These are phyloP conservation scores for Tychaedon coryphoeus DNA, from an alignment of 2,113 vertebrate species.

Conservation along the genomic window DNA sequence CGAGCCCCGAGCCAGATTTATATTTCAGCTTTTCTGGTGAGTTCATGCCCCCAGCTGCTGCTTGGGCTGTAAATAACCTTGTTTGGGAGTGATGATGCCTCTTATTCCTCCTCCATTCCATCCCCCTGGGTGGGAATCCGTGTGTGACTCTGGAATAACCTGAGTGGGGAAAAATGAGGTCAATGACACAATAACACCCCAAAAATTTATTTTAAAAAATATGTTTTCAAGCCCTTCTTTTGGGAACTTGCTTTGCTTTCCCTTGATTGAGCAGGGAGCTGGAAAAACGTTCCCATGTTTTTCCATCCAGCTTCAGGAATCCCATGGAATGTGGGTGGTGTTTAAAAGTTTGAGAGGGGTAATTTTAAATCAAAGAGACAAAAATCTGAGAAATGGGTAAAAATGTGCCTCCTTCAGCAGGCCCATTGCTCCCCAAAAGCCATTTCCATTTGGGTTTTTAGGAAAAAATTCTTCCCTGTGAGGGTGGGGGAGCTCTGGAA, in stretches of 20 bases:
- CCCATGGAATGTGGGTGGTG: background rate
- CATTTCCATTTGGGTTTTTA: background rate
- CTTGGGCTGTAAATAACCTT: background rate
- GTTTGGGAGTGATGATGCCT: background rate
- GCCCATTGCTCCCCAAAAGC: background rate
- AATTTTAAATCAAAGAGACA: background rate
- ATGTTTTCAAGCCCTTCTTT: background rate
- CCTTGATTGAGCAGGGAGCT: background rate
- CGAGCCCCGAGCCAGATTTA: background rate
- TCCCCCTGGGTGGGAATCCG: background rate
- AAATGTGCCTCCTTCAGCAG: background rate
- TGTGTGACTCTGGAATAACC: background rate
- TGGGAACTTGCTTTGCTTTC: background rate
- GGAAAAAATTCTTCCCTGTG: background rate
- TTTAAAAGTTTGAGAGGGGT: background rate
- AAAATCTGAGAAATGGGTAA: background rate
- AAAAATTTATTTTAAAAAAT: background rate
- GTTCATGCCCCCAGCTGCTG: background rate
- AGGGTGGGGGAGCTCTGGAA: background rate
- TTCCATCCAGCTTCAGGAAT: background rate
- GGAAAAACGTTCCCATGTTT: background rate
- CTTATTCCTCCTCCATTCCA: background rate
- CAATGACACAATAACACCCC: no score
- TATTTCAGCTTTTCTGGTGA: background rate
- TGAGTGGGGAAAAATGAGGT: background rate